Evolutionary conservation across 2,797 vertebrate species (phyloP).

Genomic region (Scolopax bukidnonensis): DNA sequence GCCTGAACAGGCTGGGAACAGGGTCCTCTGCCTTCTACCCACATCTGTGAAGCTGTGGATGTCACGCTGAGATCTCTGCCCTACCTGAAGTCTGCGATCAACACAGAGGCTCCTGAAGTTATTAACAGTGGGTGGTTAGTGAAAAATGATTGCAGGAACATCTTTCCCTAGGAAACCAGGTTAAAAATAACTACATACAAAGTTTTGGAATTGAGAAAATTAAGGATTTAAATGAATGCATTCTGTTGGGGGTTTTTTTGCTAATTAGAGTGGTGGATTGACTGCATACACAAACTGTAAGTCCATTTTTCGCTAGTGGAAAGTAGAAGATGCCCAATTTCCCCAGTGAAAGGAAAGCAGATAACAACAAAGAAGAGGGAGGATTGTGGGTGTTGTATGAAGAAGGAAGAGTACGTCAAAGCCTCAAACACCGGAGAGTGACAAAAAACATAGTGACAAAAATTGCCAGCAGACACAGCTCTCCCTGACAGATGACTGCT

Average conservation of each 20-base stretch:
- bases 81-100: neutral
- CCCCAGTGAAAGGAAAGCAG: neutral
- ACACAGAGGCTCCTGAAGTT: neutral
- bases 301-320: neutral
- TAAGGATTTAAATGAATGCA: conserved; percentile 32
- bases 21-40: neutral
- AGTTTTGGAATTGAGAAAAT: neutral
- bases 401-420: neutral
- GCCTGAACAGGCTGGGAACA: neutral
- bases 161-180: conserved; percentile 30
- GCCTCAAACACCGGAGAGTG: neutral
- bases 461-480: neutral
- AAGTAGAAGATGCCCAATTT: neutral
- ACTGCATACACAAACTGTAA: neutral
- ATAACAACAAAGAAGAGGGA: neutral
- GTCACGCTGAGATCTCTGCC: neutral
- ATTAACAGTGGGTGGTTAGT: conserved; percentile 44
- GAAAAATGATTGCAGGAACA: conserved; percentile 37
- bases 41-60: fast-evolving
- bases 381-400: neutral
- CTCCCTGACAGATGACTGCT: neutral
- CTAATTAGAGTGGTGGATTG: neutral
- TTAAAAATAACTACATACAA: conserved; percentile 35
- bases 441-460: neutral
- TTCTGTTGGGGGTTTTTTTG: neutral